These are phyloP conservation scores for Gymnoscopelus braueri DNA, from an alignment of 2,797 vertebrate genomes.

Conservation along the genomic window DNA sequence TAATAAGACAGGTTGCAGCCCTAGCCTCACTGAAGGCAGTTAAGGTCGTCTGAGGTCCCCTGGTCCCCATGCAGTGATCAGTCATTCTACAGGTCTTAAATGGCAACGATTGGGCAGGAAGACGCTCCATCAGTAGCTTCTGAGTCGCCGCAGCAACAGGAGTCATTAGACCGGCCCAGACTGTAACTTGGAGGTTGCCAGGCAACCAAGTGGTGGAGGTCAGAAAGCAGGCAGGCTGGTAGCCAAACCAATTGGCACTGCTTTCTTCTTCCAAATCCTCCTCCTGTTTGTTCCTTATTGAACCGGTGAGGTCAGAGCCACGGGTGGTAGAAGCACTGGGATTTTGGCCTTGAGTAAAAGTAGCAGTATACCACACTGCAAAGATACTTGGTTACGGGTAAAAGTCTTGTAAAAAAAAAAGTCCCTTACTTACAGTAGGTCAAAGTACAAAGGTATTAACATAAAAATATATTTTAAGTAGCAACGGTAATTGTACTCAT, in stretches of 20 bases:
- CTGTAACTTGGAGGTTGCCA: constrained; percentile 74
- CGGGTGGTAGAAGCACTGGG: no score
- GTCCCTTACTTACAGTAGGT: no score
- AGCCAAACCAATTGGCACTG: constrained; percentile 74
- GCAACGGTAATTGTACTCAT: no score
- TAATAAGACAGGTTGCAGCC: constrained; percentile 41
- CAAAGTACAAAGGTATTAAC: no score
- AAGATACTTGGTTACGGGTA: no score
- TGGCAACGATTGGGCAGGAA: constrained; percentile 69
- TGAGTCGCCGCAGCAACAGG: constrained; percentile 74
- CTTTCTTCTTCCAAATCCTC: constrained; percentile 49
- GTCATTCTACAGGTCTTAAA: constrained; percentile 72
- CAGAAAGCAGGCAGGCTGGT: constrained; percentile 64
- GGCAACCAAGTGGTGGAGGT: constrained; percentile 76
- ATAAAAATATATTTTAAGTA: no score
- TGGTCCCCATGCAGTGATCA: constrained; percentile 70
- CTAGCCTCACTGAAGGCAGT: constrained; percentile 62
- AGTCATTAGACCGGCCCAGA: constrained; percentile 79
- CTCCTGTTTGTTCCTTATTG: constrained; percentile 44
- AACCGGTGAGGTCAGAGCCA: constrained; percentile 70
- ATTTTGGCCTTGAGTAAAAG: no score
- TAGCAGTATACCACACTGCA: no score
- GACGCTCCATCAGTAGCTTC: constrained; percentile 77
- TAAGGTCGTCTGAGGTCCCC: constrained; percentile 56
- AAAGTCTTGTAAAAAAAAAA: no score